phyloP scores from a whole-genome alignment of 1,140 invertebrate genomes.

The Batillaria attramentaria region DNA sequence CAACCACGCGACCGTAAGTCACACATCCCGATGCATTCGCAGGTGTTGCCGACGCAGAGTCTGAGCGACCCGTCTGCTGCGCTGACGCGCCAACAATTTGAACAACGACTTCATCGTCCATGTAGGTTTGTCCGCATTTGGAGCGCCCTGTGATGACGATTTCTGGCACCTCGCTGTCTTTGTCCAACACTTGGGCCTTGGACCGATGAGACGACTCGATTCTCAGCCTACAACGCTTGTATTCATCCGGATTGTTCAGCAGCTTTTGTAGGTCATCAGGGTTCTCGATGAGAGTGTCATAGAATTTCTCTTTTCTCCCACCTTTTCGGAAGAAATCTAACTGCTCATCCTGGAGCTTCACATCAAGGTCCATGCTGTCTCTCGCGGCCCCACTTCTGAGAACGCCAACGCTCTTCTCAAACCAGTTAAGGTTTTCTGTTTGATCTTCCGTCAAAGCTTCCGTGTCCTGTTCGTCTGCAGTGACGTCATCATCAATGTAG shows the following conservation, averaged over 20 bases:
- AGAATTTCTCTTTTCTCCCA: not conserved
- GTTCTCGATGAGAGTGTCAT: not conserved
- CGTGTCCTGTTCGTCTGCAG: not conserved
- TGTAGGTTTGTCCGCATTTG: conserved; percentile 59
- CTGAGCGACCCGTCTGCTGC: no score
- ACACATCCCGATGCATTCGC: not conserved
- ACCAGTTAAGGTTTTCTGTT: conserved; percentile 3
- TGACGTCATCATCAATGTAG: not conserved
- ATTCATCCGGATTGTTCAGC: conserved; percentile 36
- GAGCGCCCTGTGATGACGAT: conserved; percentile 59
- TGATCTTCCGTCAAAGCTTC: not conserved
- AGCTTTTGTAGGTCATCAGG: conserved; percentile 1
- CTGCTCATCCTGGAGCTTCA: conserved; percentile 6
- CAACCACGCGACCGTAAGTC: conserved; percentile 52
- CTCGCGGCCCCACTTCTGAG: conserved; percentile 6
- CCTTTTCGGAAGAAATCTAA: not conserved
- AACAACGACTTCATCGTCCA: conserved; percentile 63
- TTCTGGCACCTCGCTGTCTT: conserved; percentile 22
- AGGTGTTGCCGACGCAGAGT: no score
- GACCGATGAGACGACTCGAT: conserved; percentile 51
- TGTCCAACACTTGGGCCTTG: conserved; percentile 37
- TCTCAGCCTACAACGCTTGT: conserved; percentile 47
- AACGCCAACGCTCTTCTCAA: conserved; percentile 18
- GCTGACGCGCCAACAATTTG: conserved; percentile 44
- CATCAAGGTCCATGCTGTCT: not conserved